Percentiles rank a stretch among this genome's conserved stretches.
Conservation (phyloP, 2,888 invertebrate genomes). For the Drosophila falleni region DNA sequence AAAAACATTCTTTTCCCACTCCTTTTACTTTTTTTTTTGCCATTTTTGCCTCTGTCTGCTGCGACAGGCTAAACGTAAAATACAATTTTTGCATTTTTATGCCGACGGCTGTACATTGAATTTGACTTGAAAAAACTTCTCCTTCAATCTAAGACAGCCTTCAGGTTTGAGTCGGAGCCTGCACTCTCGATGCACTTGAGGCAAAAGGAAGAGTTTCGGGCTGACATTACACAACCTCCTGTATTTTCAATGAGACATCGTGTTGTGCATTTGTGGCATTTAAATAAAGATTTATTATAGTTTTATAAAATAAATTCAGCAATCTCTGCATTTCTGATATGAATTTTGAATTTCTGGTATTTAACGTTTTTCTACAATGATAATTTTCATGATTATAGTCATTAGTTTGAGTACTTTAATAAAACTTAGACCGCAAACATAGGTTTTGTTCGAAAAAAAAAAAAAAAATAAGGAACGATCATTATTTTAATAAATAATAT, state of each 20-base stretch:
- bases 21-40: conserved; percentile 8
- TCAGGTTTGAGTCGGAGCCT: conserved; percentile 13
- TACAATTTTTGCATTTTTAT: conserved; percentile 67
- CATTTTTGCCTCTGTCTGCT: conserved; percentile 28
- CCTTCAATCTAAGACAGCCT: conserved; percentile 41
- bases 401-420: no score
- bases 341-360: no score
- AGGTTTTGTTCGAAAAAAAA: no score
- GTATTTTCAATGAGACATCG: conserved; percentile 36
- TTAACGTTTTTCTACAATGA: no score
- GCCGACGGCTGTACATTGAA: conserved; percentile 71
- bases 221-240: conserved; percentile 39
- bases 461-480: no score
- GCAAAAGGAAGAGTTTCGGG: conserved; percentile 33
- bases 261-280: conserved; percentile 9
- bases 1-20: conserved; percentile 17
- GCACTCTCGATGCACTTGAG: conserved; percentile 25
- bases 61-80: conserved; percentile 66
- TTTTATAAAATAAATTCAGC: no score
- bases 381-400: no score
- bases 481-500: no score
- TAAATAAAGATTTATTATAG: no score
- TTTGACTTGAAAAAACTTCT: conserved; percentile 51
- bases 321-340: no score
- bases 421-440: no score